Evolutionary conservation across 2,888 invertebrate species (phyloP).

Genomic region (Acanthosepion pharaonis): DNA sequence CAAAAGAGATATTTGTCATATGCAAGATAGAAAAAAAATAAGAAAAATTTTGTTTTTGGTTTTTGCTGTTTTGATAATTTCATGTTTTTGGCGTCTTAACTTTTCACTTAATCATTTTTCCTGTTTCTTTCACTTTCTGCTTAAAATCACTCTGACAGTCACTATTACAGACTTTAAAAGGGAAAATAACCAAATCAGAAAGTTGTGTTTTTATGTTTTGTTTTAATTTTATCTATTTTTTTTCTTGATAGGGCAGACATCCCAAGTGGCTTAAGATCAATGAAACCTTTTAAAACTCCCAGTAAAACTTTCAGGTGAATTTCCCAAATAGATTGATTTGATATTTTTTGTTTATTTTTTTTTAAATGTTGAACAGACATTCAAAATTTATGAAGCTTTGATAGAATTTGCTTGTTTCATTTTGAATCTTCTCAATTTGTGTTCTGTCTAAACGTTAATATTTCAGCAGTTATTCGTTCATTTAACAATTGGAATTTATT

Average conservation of each 20-base stretch:
- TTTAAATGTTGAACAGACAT: background rate
- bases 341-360: background rate
- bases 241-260: background rate
- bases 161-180: background rate
- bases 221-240: background rate
- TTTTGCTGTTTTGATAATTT: background rate
- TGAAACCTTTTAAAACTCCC: background rate
- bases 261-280: background rate
- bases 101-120: slow-evolving; percentile 10
- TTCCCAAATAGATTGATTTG: background rate
- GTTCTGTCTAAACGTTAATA: background rate
- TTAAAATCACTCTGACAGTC: background rate
- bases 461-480: background rate
- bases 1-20: background rate
- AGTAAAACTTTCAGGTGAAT: background rate
- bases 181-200: too few species aligned
- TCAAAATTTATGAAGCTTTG: background rate
- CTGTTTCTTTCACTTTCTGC: background rate
- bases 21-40: background rate
- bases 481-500: background rate
- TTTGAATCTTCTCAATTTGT: background rate
- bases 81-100: background rate
- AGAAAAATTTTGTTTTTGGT: too few species aligned
- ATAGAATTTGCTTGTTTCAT: background rate
- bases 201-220: too few species aligned